Percentiles rank a stretch among this genome's conserved stretches.
Conservation (phyloP, 2,888 invertebrate genomes). For the Periphyllus acericola region DNA sequence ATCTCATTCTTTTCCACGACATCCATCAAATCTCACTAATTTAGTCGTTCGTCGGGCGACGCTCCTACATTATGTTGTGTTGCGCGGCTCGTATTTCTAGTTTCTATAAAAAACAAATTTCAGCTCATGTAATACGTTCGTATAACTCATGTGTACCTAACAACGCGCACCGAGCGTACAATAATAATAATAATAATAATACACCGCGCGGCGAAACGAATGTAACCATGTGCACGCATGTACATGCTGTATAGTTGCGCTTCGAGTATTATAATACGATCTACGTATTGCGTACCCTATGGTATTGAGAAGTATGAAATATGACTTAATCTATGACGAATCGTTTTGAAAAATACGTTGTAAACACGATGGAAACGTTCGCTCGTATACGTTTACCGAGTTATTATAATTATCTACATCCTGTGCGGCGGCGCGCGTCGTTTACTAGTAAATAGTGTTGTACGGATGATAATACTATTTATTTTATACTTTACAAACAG, state of each 20-base stretch:
- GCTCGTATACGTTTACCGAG: conserved; percentile 2
- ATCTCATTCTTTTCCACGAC: not conserved
- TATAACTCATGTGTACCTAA: not conserved
- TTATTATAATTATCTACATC: conserved; percentile 51
- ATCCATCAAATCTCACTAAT: conserved; percentile 18
- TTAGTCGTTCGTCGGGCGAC: not conserved
- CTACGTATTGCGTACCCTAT: no score
- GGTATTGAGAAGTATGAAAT: conserved; percentile 4
- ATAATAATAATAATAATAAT: not conserved
- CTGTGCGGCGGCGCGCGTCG: not conserved
- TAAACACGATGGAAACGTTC: conserved; percentile 19
- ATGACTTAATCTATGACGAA: conserved; percentile 47
- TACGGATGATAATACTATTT: no score
- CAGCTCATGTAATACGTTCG: not conserved
- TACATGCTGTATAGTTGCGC: not conserved
- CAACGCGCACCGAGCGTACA: not conserved
- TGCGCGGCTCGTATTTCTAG: not conserved
- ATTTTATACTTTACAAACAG: not conserved
- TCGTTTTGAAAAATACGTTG: conserved; percentile 24
- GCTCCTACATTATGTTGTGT: not conserved
- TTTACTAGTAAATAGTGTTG: conserved; percentile 27
- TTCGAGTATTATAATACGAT: no score
- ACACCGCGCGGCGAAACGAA: not conserved
- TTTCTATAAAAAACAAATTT: conserved; percentile 1
- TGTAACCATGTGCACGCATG: not conserved